These are phyloP conservation scores for Oreochromis aureus DNA, from an alignment of 2,113 vertebrate species.

Conservation along the genomic window DNA sequence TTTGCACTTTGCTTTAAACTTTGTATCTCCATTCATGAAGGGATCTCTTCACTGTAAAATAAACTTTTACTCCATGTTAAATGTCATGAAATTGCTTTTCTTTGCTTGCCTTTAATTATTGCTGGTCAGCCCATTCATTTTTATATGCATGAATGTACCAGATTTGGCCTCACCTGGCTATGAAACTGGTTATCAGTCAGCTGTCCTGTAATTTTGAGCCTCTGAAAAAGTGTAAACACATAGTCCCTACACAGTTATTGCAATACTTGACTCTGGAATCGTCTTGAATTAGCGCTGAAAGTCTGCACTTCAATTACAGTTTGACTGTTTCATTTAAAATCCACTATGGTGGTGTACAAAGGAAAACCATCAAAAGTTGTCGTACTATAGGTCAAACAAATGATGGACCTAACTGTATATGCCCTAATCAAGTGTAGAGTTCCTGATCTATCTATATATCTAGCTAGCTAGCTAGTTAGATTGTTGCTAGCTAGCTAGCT, in stretches of 20 bases:
- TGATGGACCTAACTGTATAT: neutral
- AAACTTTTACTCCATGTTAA: accelerated
- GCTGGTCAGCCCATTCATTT: neutral
- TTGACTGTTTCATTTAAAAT: neutral
- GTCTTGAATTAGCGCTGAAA: neutral
- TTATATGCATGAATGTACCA: neutral
- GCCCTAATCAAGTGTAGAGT: neutral
- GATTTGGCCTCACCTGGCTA: neutral
- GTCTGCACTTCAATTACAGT: neutral
- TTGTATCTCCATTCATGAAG: neutral
- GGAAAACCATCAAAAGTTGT: neutral
- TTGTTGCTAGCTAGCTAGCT: neutral
- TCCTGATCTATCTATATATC: neutral
- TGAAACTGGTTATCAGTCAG: neutral
- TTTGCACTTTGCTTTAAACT: neutral
- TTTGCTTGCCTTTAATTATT: neutral
- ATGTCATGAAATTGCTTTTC: neutral
- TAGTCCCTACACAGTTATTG: neutral
- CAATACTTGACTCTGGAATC: neutral
- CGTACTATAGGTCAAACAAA: accelerated
- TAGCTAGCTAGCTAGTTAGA: neutral
- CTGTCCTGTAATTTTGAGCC: neutral
- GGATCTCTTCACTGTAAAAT: neutral
- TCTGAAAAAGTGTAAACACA: neutral
- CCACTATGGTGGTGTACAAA: accelerated